Base-by-base conservation (phyloP, 2,888 invertebrate species). In the Drosophila mayaguana region DNA sequence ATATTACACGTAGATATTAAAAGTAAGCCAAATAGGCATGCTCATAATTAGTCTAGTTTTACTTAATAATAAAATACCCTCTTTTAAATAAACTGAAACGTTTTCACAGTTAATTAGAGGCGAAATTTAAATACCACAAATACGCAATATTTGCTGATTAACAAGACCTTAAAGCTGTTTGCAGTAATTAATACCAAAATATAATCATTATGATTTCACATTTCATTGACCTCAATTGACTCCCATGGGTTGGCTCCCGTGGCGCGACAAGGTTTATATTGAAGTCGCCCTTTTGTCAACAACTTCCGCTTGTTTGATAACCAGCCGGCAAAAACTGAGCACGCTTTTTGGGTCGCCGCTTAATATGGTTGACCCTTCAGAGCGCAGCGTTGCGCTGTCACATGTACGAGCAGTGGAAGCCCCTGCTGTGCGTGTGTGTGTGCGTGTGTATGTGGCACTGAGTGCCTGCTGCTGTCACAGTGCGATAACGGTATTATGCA, bases 401-500 rank as follows among this genome's bases (percentile, higher is more conserved):
- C 67, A 20, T 45, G 42, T 28, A 40, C 59, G 22, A 42, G n/a
- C 63, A 7, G 36, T 9, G 20, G 36, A 36, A 14, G 50, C 25
- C 67, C 51, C 51, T 22, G 34, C 63, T 32, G 22, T 43, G 67
- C 12, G 42, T 38, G 46, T 32, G 53, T n/a, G 40, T 48, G 43
- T 50, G 63, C 25, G 38, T 46, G 63, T 68, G 38, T 46, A 61
- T 63, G 63, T 54, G 57, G 28, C 66, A 60, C 54, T 25, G 53
- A 55, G 70, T 68, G 69, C 69, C 72, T 77, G 75, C 72, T 72
- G 63, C 82, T 81, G 81, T 83, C 75, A 81, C 78, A 78, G 78
- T 57, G 72, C 77, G 84, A 85, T 85, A 85, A 85, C 79, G 87
- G 88, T 86, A 86, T 85, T 88, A 88, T 81, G 87, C 81, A 70